phyloP scores from a whole-genome alignment of 1,140 invertebrate genomes.

The Drosophila micromelanica region DNA sequence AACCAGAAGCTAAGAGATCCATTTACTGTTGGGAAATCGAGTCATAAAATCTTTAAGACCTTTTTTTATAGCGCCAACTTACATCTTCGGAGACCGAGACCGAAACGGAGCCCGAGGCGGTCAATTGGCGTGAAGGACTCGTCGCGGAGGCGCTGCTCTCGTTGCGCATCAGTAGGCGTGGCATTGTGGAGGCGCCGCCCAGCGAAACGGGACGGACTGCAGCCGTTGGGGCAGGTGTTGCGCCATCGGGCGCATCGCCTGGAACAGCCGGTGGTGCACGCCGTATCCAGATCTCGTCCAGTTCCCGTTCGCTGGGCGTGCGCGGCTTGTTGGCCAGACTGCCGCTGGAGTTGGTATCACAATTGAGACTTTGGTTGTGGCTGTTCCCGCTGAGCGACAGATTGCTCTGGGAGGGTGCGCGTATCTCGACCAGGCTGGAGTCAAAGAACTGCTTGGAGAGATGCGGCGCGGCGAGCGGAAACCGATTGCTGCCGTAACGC shows the following conservation, averaged over 20 bases:
- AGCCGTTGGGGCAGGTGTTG: background rate
- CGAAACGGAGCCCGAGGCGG: slow-evolving; percentile 61
- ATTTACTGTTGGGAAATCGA: no score
- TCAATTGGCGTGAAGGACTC: slow-evolving; percentile 58
- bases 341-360: slow-evolving; percentile 56
- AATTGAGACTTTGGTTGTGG: slow-evolving; percentile 69
- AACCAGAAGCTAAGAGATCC: no score
- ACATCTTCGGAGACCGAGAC: slow-evolving; percentile 78
- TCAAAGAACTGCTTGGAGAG: slow-evolving; percentile 92
- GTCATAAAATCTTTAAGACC: no score
- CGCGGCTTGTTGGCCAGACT: slow-evolving; percentile 60
- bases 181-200: slow-evolving; percentile 64
- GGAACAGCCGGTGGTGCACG: slow-evolving; percentile 18
- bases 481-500: slow-evolving; percentile 75
- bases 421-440: slow-evolving; percentile 92
- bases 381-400: slow-evolving; percentile 85
- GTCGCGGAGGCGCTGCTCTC: slow-evolving; percentile 60
- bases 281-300: slow-evolving; percentile 80
- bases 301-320: slow-evolving; percentile 70
- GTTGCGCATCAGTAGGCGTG: slow-evolving; percentile 57
- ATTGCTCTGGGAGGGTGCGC: slow-evolving; percentile 88
- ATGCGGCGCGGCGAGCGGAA: slow-evolving; percentile 85
- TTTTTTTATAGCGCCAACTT: slow-evolving; percentile 41
- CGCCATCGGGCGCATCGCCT: background rate
- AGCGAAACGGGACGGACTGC: slow-evolving; percentile 45